Conservation (phyloP, 1,140 invertebrate genomes). For the Caenorhabditis inopinata region DNA sequence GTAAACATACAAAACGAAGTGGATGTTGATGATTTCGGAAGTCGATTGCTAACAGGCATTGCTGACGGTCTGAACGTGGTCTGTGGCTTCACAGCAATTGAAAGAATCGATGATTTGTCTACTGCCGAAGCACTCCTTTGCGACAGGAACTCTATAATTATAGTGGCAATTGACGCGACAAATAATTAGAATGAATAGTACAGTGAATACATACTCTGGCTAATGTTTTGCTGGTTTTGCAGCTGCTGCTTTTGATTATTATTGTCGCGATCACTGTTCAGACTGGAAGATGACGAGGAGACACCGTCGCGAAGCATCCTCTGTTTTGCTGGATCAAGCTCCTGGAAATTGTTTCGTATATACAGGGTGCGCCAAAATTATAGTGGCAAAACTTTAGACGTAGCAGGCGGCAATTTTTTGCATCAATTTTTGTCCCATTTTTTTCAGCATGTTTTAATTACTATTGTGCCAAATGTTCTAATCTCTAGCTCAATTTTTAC, state of each 20-base stretch:
- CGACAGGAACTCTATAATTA: background rate
- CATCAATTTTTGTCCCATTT: too few species aligned
- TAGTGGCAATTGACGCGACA: background rate
- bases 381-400: too few species aligned
- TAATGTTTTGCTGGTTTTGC: background rate
- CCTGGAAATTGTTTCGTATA: too few species aligned
- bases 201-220: background rate
- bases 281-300: background rate
- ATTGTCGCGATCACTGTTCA: constrained; percentile 1
- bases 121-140: background rate
- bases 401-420: too few species aligned
- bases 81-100: background rate
- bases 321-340: constrained; percentile 13
- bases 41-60: background rate
- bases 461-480: too few species aligned
- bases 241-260: background rate
- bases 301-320: constrained; percentile 18
- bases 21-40: constrained; percentile 7
- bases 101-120: background rate
- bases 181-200: background rate
- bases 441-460: too few species aligned
- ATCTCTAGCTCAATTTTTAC: too few species aligned
- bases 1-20: background rate
- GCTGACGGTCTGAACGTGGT: background rate
- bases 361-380: too few species aligned